Evolutionary conservation across 2,113 vertebrate genomes (phyloP).

Genomic region (Crotalus tigris): DNA sequence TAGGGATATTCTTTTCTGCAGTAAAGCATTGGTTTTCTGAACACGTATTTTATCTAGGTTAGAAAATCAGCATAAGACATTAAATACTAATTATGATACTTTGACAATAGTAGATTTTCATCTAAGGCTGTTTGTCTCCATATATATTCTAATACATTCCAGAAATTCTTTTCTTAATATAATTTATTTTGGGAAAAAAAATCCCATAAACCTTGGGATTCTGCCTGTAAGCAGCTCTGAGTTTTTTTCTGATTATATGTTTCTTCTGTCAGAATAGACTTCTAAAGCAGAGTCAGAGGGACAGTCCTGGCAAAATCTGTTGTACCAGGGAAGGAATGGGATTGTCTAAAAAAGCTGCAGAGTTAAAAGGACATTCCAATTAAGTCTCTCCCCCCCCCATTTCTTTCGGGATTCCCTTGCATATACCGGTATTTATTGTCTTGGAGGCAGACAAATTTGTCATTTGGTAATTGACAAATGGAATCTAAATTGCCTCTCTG

Average conservation of each 20-base stretch:
- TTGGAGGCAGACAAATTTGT: too few relatives aligned
- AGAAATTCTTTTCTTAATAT: not conserved
- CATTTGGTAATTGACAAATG: too few relatives aligned
- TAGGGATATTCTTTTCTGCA: constrained; percentile 58
- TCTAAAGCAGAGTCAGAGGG: not conserved
- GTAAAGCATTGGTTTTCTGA: constrained; percentile 59
- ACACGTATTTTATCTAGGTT: constrained; percentile 66
- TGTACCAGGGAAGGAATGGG: not conserved
- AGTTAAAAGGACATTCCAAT: not conserved
- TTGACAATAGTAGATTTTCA: not conserved
- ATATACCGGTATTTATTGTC: too few relatives aligned
- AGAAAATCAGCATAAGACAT: constrained; percentile 51
- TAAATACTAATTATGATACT: not conserved
- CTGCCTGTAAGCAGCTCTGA: not conserved
- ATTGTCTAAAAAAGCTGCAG: not conserved
- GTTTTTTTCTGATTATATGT: not conserved
- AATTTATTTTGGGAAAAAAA: not conserved
- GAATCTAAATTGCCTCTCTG: too few relatives aligned
- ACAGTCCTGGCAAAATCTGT: not conserved
- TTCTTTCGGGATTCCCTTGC: too few relatives aligned
- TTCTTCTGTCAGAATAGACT: not conserved
- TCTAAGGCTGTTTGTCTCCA: not conserved
- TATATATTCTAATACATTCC: not conserved
- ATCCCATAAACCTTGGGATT: not conserved
- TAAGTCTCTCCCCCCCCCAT: too few relatives aligned